Evolutionary conservation across 2,113 vertebrate species (phyloP), one percentile per base, ranked within the genome.

Genomic region (Diadophis punctatus): DNA sequence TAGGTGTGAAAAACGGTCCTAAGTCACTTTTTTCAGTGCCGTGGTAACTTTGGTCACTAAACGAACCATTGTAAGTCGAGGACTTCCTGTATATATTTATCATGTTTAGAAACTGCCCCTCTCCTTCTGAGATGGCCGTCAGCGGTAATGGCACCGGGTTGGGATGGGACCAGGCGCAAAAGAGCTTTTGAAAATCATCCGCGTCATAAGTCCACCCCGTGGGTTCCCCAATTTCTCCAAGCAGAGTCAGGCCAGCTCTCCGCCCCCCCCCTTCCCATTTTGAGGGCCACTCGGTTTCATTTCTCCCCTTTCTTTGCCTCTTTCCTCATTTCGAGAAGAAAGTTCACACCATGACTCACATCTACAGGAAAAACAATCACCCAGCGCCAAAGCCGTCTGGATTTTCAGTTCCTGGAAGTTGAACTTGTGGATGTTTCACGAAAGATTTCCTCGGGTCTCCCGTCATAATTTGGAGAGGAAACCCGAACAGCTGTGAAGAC

Each of bases 381-480:
- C 51, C 30, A n/a, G 1, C 0, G 0, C 16, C 3, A 3, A 10
- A n/a, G 25, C 10, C 8, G 7, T 1, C 18, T 25, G 23, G 2
- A 14, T 22, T 68, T 86, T 86, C 48, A 43, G 46, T 93, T 91
- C 93, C 87, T 85, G 48, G 16, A 2, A 51, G 30, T 20, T 60
- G 1, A 23, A 74, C 8, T 0, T 0, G 1, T 25, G 0, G 2
- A 9, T 16, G 25, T 48, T 49, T 86, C 18, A 14, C 0, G 3
- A 14, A 43, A 0, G 12, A 34, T 0, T 12, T 2, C 1, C 8
- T 27, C 1, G 8, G 11, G 3, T 1, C 11, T 30, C 85, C 14
- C 4, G 27, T 23, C n/a, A 53, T 80, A 80, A 80, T 80, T n/a
- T 6, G 63, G 30, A 16, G 30, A 68, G 63, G 12, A n/a, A 63